These are phyloP conservation scores for Phalacrocorax brasilianus DNA, from an alignment of 2,113 vertebrate species.

Conservation along the genomic window DNA sequence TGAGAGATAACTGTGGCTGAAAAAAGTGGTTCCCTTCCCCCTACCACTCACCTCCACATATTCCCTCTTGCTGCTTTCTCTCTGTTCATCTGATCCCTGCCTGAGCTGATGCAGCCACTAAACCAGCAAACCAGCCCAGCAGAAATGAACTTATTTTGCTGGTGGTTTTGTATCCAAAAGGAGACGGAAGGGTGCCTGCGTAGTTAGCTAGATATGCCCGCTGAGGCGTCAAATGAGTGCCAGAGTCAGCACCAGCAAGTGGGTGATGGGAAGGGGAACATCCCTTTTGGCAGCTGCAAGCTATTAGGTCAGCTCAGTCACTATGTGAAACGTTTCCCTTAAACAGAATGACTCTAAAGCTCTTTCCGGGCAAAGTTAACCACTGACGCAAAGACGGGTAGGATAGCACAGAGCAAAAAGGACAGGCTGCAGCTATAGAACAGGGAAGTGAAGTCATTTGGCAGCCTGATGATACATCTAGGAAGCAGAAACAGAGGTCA, in stretches of 20 bases:
- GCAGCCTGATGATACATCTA: background rate
- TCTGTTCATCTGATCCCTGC: background rate
- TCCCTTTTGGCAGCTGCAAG: background rate
- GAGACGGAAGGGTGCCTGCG: fast-evolving
- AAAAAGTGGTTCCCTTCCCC: background rate
- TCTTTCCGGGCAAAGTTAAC: background rate
- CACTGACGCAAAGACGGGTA: background rate
- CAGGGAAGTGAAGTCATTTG: background rate
- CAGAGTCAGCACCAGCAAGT: background rate
- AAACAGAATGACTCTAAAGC: background rate
- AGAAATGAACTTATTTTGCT: background rate
- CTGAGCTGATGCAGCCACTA: background rate
- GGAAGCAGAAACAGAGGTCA: background rate
- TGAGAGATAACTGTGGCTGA: background rate
- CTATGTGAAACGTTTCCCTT: background rate
- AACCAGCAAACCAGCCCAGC: background rate
- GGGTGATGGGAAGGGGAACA: background rate
- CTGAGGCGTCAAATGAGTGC: background rate
- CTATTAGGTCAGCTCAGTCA: background rate
- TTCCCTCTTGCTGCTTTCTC: background rate
- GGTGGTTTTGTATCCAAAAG: background rate
- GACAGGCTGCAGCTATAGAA: background rate
- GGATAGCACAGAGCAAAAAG: background rate
- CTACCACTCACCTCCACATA: background rate
- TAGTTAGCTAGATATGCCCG: background rate